Percentiles rank a stretch among this genome's conserved stretches.
phyloP scores from a whole-genome alignment of 2,888 invertebrate genomes.

The Drosophila limbata region DNA sequence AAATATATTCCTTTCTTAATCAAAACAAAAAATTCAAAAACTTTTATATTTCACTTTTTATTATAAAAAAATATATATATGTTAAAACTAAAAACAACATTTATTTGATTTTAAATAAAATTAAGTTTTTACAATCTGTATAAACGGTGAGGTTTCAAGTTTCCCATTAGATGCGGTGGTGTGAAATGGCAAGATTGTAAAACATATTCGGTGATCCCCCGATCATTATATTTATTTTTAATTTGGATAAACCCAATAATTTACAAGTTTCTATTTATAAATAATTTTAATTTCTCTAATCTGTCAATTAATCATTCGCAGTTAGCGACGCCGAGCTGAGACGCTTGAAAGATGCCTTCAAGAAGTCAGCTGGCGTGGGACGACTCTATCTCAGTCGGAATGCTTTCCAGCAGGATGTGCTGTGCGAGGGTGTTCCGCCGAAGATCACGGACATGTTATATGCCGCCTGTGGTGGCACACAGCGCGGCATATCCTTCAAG shows the following conservation, averaged over 20 bases:
- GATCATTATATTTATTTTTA: not conserved
- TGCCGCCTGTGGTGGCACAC: conserved; percentile 93
- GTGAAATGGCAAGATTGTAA: conserved; percentile 37
- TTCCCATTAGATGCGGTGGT: conserved; percentile 23
- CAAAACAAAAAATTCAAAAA: too few relatives aligned
- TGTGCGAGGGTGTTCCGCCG: conserved; percentile 94
- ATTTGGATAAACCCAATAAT: conserved; percentile 32
- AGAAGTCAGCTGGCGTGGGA: conserved; percentile 91
- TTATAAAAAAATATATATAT: not conserved
- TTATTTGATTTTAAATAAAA: not conserved
- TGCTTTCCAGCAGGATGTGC: conserved; percentile 93
- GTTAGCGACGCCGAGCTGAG: conserved; percentile 94
- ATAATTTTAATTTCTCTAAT: not conserved
- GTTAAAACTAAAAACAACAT: not conserved
- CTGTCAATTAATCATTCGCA: conserved; percentile 79
- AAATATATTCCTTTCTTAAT: too few relatives aligned
- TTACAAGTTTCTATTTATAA: conserved; percentile 7
- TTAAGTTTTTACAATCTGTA: not conserved
- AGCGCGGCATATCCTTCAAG: conserved; percentile 92
- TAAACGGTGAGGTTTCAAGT: conserved; percentile 15
- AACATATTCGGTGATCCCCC: conserved; percentile 29
- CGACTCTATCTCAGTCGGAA: conserved; percentile 89
- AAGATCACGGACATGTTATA: conserved; percentile 94
- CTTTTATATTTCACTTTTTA: too few relatives aligned
- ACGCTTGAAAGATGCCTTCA: conserved; percentile 94